phyloP scores from a whole-genome alignment of 2,888 invertebrate species.

The Orthosia gothica region DNA sequence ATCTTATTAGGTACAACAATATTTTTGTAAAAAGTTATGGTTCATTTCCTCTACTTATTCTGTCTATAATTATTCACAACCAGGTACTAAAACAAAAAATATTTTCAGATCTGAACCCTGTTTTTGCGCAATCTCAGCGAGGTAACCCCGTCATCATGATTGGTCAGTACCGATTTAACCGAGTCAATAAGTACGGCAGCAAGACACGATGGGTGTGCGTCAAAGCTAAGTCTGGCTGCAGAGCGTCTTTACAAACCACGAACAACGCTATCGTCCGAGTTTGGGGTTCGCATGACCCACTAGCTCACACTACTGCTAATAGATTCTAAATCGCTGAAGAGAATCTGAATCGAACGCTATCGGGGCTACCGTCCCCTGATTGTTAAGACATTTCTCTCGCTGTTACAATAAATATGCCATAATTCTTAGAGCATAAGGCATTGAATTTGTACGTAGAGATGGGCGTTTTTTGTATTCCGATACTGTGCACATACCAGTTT shows the following conservation, averaged over 20 bases:
- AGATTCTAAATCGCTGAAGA: slow-evolving; percentile 76
- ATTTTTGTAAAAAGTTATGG: not conserved
- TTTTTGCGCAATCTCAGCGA: slow-evolving; percentile 88
- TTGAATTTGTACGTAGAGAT: too few relatives aligned
- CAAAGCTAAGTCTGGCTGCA: slow-evolving; percentile 88
- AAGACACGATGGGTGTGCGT: slow-evolving; percentile 89
- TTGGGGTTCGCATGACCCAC: slow-evolving; percentile 88
- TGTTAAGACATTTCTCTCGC: slow-evolving; percentile 38
- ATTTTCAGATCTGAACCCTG: slow-evolving; percentile 87
- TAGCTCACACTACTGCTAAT: slow-evolving; percentile 87
- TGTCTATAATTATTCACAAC: not conserved
- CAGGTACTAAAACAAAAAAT: slow-evolving; percentile 54
- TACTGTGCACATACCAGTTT: too few relatives aligned
- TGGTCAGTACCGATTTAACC: slow-evolving; percentile 88
- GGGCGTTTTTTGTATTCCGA: too few relatives aligned
- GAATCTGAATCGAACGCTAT: not conserved
- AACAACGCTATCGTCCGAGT: slow-evolving; percentile 89
- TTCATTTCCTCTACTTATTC: not conserved
- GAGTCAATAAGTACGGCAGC: slow-evolving; percentile 88
- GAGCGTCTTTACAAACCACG: slow-evolving; percentile 88
- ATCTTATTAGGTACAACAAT: too few relatives aligned
- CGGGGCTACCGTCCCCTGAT: not conserved
- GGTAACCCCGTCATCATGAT: slow-evolving; percentile 90
- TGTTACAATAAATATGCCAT: not conserved
- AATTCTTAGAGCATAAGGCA: too few relatives aligned